phyloP scores from a whole-genome alignment of 2,888 invertebrate species.

The Rhagonycha lutea region DNA sequence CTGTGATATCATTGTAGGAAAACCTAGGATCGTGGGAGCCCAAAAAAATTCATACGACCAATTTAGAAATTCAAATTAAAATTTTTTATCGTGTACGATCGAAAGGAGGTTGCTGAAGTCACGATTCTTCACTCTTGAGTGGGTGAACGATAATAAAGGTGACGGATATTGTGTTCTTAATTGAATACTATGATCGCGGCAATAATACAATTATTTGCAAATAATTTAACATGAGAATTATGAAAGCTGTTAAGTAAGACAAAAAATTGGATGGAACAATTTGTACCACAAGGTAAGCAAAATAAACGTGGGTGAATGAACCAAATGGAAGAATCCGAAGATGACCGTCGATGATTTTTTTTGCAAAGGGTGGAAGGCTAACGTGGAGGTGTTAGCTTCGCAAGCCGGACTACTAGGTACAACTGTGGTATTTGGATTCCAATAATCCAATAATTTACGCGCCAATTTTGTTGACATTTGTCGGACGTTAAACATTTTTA shows the following conservation, averaged over 20 bases:
- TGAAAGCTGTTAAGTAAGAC: neutral
- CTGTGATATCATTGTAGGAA: too few species aligned
- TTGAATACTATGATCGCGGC: conserved; percentile 23
- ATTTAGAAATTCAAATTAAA: conserved; percentile 13
- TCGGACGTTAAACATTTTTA: neutral
- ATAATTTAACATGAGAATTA: neutral
- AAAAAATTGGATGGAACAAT: neutral
- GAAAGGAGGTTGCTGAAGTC: conserved; percentile 31
- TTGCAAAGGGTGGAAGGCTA: too few species aligned
- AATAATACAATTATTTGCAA: neutral
- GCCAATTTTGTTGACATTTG: neutral
- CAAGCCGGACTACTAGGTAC: too few species aligned
- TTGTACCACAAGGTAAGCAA: neutral
- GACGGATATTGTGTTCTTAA: conserved; percentile 30
- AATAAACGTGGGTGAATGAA: neutral
- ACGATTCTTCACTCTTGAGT: conserved; percentile 27
- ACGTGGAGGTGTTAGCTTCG: too few species aligned
- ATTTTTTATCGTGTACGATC: neutral
- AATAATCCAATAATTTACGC: too few species aligned
- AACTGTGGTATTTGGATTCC: too few species aligned
- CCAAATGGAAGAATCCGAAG: neutral
- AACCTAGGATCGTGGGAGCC: conserved; percentile 9
- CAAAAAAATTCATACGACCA: conserved; percentile 8
- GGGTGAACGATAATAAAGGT: conserved; percentile 25
- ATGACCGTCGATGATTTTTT: too few species aligned